A percentile compares a stretch with the other conserved stretches of the same genome.
These are phyloP conservation scores for Xestia sexstrigata DNA, from an alignment of 2,888 invertebrate genomes.

Conservation along the genomic window DNA sequence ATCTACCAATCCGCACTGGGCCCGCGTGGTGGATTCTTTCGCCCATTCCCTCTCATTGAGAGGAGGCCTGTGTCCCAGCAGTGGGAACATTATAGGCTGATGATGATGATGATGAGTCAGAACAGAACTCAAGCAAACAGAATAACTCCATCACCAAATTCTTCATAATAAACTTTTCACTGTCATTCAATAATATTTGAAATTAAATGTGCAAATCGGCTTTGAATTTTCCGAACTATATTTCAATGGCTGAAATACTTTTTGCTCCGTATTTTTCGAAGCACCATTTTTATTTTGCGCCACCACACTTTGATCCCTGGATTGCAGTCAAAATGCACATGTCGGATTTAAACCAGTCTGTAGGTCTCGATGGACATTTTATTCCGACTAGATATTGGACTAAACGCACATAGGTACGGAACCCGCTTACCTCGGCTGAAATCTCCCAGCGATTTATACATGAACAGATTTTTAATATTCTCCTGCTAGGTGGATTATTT, in stretches of 20 bases:
- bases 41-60: too few relatives aligned
- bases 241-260: conserved; percentile 66
- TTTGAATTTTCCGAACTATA: conserved; percentile 54
- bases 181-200: neutral
- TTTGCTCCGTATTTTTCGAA: conserved; percentile 65
- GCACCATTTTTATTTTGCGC: conserved; percentile 71
- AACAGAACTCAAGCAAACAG: neutral
- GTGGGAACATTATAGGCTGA: too few relatives aligned
- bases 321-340: conserved; percentile 77
- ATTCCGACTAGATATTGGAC: conserved; percentile 67
- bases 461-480: conserved; percentile 59
- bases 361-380: conserved; percentile 64
- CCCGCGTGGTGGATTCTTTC: too few relatives aligned
- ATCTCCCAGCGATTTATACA: conserved; percentile 49
- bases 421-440: conserved; percentile 50
- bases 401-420: conserved; percentile 66
- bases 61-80: too few relatives aligned
- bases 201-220: conserved; percentile 54
- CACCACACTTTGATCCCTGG: conserved; percentile 73
- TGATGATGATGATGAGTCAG: too few relatives aligned
- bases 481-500: conserved; percentile 35
- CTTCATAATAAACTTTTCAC: neutral
- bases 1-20: too few relatives aligned
- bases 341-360: conserved; percentile 68
- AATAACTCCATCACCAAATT: neutral